phyloP scores from a whole-genome alignment of 2,888 invertebrate genomes.

The Morpho helenor region DNA sequence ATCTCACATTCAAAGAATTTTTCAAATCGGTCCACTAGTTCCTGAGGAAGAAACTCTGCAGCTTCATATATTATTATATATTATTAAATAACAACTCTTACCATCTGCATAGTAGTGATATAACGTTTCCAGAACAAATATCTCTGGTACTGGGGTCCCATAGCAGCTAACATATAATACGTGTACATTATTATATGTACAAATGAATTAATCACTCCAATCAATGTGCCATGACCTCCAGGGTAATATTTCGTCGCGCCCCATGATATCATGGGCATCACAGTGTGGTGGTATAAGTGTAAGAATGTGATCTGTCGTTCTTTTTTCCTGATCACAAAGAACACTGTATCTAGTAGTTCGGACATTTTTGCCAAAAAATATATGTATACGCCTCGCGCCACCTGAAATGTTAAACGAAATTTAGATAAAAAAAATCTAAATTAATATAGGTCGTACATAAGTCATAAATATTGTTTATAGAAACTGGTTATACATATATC shows the following conservation, averaged over 20 bases:
- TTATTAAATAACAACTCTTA: slow-evolving; percentile 50
- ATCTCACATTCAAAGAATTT: too few relatives aligned
- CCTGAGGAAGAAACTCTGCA: too few relatives aligned
- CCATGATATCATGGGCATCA: slow-evolving; percentile 97
- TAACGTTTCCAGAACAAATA: slow-evolving; percentile 97
- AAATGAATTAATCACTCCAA: slow-evolving; percentile 94
- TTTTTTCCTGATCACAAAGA: slow-evolving; percentile 96
- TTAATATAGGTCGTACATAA: too few relatives aligned
- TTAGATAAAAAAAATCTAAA: neutral
- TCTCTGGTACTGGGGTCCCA: slow-evolving; percentile 92
- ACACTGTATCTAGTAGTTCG: slow-evolving; percentile 94
- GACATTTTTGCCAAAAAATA: slow-evolving; percentile 94
- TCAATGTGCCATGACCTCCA: slow-evolving; percentile 94
- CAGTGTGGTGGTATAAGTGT: slow-evolving; percentile 96
- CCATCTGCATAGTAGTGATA: slow-evolving; percentile 94
- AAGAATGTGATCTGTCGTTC: slow-evolving; percentile 93
- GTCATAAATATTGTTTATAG: too few relatives aligned
- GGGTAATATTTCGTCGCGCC: slow-evolving; percentile 92
- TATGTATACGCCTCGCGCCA: slow-evolving; percentile 86
- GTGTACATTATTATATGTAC: slow-evolving; percentile 97
- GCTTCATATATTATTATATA: too few relatives aligned
- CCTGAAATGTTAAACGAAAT: slow-evolving; percentile 55
- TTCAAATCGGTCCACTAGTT: too few relatives aligned
- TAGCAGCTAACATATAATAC: slow-evolving; percentile 93
- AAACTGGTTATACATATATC: too few relatives aligned